These are phyloP conservation scores for Macrotus californicus DNA, from an alignment of 2,113 vertebrate genomes.

Conservation along the genomic window DNA sequence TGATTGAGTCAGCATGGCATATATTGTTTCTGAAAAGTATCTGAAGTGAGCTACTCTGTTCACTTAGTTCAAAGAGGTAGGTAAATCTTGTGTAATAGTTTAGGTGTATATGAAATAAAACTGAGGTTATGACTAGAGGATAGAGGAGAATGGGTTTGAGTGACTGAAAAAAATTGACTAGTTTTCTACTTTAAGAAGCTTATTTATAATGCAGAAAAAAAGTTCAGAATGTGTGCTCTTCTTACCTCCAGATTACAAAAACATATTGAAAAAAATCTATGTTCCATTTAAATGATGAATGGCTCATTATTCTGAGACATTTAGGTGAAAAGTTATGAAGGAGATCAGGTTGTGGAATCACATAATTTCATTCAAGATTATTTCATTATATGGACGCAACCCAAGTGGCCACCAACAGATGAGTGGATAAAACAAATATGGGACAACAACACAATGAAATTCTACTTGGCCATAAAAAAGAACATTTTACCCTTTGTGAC, in stretches of 20 bases:
- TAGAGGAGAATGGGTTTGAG: not conserved
- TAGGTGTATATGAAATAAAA: not conserved
- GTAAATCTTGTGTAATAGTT: not conserved
- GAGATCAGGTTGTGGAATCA: not conserved
- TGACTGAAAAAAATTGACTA: not conserved
- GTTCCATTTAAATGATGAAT: not conserved
- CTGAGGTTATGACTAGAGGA: not conserved
- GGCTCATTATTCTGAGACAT: not conserved
- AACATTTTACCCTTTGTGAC: no score
- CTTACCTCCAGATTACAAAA: not conserved
- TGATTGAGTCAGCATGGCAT: not conserved
- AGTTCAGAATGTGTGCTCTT: not conserved
- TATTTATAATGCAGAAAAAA: not conserved
- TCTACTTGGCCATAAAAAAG: no score
- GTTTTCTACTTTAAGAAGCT: not conserved
- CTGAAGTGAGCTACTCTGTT: not conserved
- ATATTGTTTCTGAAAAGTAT: not conserved
- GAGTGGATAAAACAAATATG: no score
- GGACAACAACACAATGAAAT: no score
- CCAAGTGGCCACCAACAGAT: no score
- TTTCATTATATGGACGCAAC: not conserved
- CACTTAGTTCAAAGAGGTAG: not conserved
- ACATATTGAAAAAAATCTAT: not conserved
- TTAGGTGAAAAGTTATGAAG: not conserved
- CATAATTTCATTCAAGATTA: not conserved